Evolutionary conservation across 2,113 vertebrate species (phyloP).

Genomic region (Illadopsis cleaveri): DNA sequence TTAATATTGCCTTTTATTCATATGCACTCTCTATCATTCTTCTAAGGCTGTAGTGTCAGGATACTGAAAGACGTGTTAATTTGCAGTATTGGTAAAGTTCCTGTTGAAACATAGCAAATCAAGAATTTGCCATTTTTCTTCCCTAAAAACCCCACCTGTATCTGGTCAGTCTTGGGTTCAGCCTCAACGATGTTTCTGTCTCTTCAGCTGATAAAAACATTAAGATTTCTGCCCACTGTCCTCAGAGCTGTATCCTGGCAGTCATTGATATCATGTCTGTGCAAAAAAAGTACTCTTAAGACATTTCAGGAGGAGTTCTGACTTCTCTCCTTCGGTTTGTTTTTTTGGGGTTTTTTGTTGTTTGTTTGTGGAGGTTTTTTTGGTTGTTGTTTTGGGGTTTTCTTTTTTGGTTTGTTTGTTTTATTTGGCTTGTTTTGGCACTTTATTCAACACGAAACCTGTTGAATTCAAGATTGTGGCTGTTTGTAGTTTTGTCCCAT

Average conservation of each 20-base stretch:
- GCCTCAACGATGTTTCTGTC: background rate
- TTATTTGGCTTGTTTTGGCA: background rate
- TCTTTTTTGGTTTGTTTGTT: background rate
- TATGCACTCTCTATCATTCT: background rate
- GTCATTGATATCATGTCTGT: background rate
- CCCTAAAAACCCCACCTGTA: background rate
- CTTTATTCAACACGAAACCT: background rate
- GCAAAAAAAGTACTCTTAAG: background rate
- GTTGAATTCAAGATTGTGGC: background rate
- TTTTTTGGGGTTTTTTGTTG: background rate
- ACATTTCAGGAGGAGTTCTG: background rate
- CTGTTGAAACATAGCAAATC: background rate
- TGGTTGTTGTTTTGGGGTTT: background rate
- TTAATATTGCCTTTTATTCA: background rate
- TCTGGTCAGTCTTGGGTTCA: background rate
- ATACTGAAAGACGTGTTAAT: background rate
- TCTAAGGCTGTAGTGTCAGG: background rate
- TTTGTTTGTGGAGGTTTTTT: background rate
- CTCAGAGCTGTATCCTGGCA: background rate
- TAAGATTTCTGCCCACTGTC: background rate
- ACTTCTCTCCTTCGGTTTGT: background rate
- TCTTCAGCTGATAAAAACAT: background rate
- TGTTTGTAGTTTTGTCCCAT: fast-evolving
- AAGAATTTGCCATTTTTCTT: background rate
- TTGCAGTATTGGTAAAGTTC: background rate